phyloP scores from a whole-genome alignment of 2,888 invertebrate species.

The Mimachlamys varia region DNA sequence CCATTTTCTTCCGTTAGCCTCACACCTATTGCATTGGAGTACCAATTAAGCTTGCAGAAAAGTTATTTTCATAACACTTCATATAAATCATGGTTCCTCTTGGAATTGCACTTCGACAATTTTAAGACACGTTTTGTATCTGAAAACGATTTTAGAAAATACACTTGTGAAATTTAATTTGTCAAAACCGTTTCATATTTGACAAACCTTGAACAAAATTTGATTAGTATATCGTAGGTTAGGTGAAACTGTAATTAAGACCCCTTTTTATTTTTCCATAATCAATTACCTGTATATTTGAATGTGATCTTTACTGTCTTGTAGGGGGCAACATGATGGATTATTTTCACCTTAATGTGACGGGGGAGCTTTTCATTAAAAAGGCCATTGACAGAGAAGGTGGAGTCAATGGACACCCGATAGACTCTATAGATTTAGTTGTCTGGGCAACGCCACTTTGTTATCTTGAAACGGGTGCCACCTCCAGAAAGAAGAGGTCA shows the following conservation, averaged over 20 bases:
- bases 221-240: background rate
- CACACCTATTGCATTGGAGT: background rate
- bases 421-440: constrained; percentile 64
- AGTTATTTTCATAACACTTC: background rate
- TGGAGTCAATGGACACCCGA: constrained; percentile 40
- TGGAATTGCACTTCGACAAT: background rate
- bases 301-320: constrained; percentile 29
- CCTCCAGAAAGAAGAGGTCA: constrained; percentile 38
- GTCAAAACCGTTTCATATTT: background rate
- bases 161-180: constrained; percentile 34
- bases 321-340: constrained; percentile 63
- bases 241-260: background rate
- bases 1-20: background rate
- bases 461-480: constrained; percentile 53
- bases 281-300: background rate
- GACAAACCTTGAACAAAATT: background rate
- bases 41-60: background rate
- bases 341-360: constrained; percentile 69
- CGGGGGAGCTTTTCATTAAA: constrained; percentile 70
- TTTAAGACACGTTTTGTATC: background rate
- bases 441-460: constrained; percentile 72
- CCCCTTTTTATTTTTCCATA: background rate
- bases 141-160: background rate
- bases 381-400: constrained; percentile 73
- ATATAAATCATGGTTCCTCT: background rate